phyloP scores from a whole-genome alignment of 2,888 invertebrate genomes.

The Noctua janthe region DNA sequence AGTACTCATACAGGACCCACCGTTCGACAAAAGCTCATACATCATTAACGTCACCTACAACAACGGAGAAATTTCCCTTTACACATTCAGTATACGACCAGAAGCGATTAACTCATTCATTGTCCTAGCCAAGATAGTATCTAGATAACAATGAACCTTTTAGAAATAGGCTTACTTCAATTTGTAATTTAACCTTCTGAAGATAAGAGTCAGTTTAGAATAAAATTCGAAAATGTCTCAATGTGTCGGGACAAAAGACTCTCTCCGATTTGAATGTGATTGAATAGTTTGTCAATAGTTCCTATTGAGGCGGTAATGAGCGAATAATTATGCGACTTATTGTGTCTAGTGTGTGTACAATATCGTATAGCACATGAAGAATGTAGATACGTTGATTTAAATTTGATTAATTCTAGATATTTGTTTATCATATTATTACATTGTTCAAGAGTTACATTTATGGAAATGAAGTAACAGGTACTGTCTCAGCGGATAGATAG shows the following conservation, averaged over 20 bases:
- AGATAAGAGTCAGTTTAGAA: slow-evolving; percentile 58
- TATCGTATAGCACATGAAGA: not conserved
- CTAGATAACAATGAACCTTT: slow-evolving; percentile 69
- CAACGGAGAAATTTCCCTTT: slow-evolving; percentile 75
- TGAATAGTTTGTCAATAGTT: slow-evolving; percentile 69
- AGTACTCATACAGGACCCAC: slow-evolving; percentile 57
- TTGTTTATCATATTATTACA: not conserved
- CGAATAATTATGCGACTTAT: slow-evolving; percentile 41
- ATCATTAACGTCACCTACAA: slow-evolving; percentile 68
- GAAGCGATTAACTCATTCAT: slow-evolving; percentile 71
- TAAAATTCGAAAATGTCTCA: slow-evolving; percentile 40
- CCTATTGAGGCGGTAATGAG: slow-evolving; percentile 49
- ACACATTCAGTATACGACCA: slow-evolving; percentile 76
- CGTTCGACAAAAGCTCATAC: slow-evolving; percentile 66
- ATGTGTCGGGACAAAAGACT: slow-evolving; percentile 79
- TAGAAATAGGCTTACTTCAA: slow-evolving; percentile 25
- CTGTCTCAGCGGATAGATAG: not conserved
- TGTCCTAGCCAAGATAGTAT: slow-evolving; percentile 71
- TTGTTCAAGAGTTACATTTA: not conserved
- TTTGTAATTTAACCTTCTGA: slow-evolving; percentile 59
- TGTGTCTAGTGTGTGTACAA: slow-evolving; percentile 17
- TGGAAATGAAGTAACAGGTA: not conserved
- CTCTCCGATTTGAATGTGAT: slow-evolving; percentile 81
- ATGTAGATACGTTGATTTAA: not conserved
- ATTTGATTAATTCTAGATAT: not conserved